Evolutionary conservation across 2,888 invertebrate genomes (phyloP), one percentile per base, ranked within the genome.

Genomic region (Dermolepida albohirtum): DNA sequence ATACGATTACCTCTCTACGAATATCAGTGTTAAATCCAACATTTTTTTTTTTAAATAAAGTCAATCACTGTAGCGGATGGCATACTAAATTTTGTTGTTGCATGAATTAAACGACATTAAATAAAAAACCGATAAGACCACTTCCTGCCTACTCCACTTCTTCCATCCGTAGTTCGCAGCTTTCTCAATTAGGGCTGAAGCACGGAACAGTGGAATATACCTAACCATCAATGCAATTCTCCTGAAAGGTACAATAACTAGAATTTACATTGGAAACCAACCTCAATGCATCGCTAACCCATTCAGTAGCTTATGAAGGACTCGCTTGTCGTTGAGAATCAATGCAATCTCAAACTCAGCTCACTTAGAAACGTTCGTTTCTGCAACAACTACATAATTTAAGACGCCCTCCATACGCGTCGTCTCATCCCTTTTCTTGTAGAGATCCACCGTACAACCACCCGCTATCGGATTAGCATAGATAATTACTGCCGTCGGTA

Each of bases 321-420:
- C 57, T 12, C 27, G 27, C 41, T 57, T 57, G 57, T 57, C 43
- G 41, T 27, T 44, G 43, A 12, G 44, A 57, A 57, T 57, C 57
- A 57, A 57, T 57, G 57, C 57, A 57, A 43, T 57, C 43, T 43
- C 57, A 27, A 57, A 57, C 43, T 43, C 57, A n/a, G 41, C 43
- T 57, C 57, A 29, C 43, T 57, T 43, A 57, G 43, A 34, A 10
- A 57, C 41, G 43, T 54, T 43, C 34, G 6, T 34, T 10, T 7
- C 34, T 34, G 16, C 8, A 14, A 39, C 16, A 14, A 43, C 43
- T 57, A 57, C 57, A 57, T 57, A 57, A 57, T 57, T 57, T 44
- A 57, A 57, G 44, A 44, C 44, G 52, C n/a, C 7, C 12, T 39
- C 39, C 39, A 43, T 57, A 22, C 57, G 44, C 12, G 22, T 43